A percentile compares a stretch with the other conserved stretches of the same genome.
Conservation (phyloP, 2,113 vertebrate species). For the Chrysochloris asiatica region DNA sequence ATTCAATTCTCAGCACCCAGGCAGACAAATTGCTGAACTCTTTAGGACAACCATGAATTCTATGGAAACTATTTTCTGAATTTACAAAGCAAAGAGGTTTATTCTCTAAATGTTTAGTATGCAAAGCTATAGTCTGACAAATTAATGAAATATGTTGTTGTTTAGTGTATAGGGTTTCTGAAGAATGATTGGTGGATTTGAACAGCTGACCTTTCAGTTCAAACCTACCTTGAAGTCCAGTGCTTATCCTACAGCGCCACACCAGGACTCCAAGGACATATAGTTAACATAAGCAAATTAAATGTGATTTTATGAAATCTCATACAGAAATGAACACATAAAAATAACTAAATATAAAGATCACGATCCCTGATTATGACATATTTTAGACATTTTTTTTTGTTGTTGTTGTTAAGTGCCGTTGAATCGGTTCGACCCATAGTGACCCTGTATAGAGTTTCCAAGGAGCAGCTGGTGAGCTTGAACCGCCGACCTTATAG, state of each 20-base stretch:
- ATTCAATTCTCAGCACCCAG: neutral
- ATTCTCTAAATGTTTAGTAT: slow-evolving; percentile 41
- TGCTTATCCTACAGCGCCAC: no score
- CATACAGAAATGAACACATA: neutral
- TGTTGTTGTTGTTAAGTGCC: no score
- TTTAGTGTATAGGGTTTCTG: no score
- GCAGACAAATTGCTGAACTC: neutral
- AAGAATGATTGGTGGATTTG: no score
- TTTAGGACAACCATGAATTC: neutral
- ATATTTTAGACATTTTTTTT: neutral
- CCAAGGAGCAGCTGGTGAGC: no score
- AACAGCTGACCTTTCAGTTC: no score
- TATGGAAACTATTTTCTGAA: slow-evolving; percentile 24
- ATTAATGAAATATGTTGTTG: no score
- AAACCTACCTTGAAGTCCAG: no score
- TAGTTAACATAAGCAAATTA: slow-evolving; percentile 25
- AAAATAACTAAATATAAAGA: neutral
- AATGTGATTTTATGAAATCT: slow-evolving; percentile 40
- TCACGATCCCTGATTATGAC: neutral
- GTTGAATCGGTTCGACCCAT: no score
- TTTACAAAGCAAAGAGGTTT: slow-evolving; percentile 67
- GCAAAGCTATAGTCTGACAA: neutral
- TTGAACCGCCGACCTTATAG: no score
- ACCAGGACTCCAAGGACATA: no score
- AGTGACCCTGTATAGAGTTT: no score